A percentile compares a stretch with the other conserved stretches of the same genome.
These are phyloP conservation scores for Callyntrura sp. DNA, from an alignment of 2,888 invertebrate genomes.

Conservation along the genomic window DNA sequence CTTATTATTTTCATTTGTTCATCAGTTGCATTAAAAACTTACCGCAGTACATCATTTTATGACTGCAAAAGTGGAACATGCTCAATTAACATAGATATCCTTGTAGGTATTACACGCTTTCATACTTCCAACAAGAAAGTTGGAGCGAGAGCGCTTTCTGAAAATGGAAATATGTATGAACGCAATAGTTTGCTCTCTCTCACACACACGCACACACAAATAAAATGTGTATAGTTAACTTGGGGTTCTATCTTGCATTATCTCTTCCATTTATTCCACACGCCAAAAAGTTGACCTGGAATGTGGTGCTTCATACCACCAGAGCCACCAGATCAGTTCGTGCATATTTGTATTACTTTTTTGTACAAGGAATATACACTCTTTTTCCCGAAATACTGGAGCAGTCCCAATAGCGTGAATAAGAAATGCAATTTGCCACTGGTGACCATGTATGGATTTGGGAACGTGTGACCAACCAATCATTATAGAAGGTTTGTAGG, in stretches of 20 bases:
- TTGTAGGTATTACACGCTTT: not conserved
- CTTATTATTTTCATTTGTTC: not conserved
- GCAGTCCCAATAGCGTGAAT: not conserved
- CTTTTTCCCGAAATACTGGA: not conserved
- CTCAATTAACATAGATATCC: not conserved
- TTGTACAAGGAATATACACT: not conserved
- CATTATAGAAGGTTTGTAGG: conserved; percentile 29
- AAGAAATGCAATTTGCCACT: not conserved
- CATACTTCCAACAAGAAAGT: not conserved
- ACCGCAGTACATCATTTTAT: conserved; percentile 23
- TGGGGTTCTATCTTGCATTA: conserved; percentile 14
- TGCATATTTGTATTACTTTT: not conserved
- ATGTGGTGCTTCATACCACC: not conserved
- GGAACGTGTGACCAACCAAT: not conserved
- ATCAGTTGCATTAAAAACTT: not conserved
- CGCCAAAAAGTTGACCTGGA: not conserved
- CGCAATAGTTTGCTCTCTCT: not conserved
- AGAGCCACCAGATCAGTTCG: not conserved
- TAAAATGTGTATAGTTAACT: not conserved
- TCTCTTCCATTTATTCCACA: not conserved
- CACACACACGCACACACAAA: not conserved
- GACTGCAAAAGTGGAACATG: not conserved
- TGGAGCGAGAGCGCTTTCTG: not conserved
- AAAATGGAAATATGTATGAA: not conserved
- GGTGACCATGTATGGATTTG: not conserved